A percentile compares a stretch with the other conserved stretches of the same genome.
Conservation (phyloP, 2,888 invertebrate species). For the Cetonia aurata region DNA sequence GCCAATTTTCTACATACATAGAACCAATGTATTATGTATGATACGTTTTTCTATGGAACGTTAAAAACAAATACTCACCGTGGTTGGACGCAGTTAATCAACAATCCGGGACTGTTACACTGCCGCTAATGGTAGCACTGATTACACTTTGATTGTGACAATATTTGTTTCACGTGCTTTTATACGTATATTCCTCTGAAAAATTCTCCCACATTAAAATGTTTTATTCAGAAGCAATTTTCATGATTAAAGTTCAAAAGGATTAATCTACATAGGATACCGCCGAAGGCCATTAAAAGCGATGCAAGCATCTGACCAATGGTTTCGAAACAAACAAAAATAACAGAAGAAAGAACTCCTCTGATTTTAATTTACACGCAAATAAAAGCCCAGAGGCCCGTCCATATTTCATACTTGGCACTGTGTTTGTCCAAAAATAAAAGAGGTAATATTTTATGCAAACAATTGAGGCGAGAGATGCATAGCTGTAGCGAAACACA, state of each 20-base stretch:
- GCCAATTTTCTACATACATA: too few relatives aligned
- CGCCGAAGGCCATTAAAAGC: conserved; percentile 41
- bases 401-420: conserved; percentile 56
- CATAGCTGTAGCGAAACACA: conserved; percentile 1
- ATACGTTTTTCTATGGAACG: not conserved
- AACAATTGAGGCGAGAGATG: conserved; percentile 53
- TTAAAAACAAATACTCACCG: conserved; percentile 6
- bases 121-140: conserved; percentile 1
- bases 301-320: conserved; percentile 45
- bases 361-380: conserved; percentile 55
- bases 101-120: conserved; percentile 4
- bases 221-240: conserved; percentile 45
- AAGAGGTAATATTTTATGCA: conserved; percentile 57
- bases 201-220: conserved; percentile 33
- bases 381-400: conserved; percentile 54
- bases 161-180: conserved; percentile 29
- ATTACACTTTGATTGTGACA: conserved; percentile 24
- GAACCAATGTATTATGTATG: too few relatives aligned
- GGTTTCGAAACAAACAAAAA: conserved; percentile 46
- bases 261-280: conserved; percentile 41
- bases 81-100: not conserved
- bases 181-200: conserved; percentile 12
- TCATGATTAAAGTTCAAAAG: conserved; percentile 47
- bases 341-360: conserved; percentile 49
- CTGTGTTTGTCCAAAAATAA: conserved; percentile 53